Conservation (phyloP, 2,113 vertebrate genomes). For the Acrocephalus arundinaceus region DNA sequence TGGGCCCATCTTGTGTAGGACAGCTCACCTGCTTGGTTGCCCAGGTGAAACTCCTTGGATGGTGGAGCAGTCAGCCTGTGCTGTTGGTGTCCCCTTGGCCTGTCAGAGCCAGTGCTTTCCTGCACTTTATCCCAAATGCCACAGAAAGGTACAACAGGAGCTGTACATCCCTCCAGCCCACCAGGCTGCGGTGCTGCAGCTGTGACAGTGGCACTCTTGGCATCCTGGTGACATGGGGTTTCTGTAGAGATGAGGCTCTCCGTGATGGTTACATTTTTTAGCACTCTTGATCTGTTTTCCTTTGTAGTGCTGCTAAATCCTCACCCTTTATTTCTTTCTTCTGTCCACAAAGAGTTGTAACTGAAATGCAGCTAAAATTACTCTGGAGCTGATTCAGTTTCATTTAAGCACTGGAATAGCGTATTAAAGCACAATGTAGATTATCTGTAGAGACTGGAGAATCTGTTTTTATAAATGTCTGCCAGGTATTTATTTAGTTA, state of each 20-base stretch:
- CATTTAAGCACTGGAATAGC: background rate
- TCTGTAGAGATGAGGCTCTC: background rate
- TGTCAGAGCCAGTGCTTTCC: background rate
- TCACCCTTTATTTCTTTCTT: background rate
- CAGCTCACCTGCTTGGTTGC: background rate
- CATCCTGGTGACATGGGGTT: fast-evolving
- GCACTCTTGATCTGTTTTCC: background rate
- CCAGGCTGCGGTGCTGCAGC: fast-evolving
- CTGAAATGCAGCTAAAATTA: background rate
- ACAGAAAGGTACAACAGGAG: fast-evolving
- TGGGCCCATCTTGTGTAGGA: background rate
- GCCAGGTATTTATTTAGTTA: background rate
- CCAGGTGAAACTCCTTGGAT: background rate
- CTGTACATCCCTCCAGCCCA: fast-evolving
- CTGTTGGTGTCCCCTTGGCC: background rate
- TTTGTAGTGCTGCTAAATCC: background rate
- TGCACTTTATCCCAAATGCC: background rate
- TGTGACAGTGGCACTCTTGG: fast-evolving
- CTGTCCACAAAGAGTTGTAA: background rate
- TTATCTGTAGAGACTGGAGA: background rate
- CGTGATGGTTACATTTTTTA: background rate
- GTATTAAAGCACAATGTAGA: background rate
- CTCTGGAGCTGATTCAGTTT: background rate
- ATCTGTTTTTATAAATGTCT: background rate
- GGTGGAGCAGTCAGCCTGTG: background rate